Evolutionary conservation across 2,113 vertebrate genomes (phyloP).

Genomic region (Illadopsis cleaveri): DNA sequence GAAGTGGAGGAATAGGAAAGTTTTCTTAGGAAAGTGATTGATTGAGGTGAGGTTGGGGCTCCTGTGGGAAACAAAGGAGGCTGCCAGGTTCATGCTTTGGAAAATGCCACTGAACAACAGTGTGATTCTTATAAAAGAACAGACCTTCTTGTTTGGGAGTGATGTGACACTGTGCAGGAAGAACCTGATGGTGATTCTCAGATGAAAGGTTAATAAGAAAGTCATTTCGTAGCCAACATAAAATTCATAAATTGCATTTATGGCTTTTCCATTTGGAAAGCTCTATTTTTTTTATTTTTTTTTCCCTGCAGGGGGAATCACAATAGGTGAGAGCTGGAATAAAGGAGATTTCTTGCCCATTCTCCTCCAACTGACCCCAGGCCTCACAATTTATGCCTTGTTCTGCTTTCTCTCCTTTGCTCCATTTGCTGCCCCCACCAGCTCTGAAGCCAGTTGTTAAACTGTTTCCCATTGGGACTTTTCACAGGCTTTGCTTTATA

Average conservation of each 20-base stretch:
- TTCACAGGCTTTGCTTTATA: background rate
- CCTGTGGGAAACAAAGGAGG: background rate
- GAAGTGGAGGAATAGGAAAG: background rate
- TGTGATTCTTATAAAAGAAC: background rate
- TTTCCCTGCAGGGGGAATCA: background rate
- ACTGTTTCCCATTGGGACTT: background rate
- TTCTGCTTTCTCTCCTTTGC: background rate
- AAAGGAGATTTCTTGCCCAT: slow-evolving; percentile 18
- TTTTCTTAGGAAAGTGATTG: background rate
- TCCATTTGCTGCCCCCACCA: background rate
- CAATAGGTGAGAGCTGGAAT: background rate
- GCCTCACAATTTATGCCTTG: background rate
- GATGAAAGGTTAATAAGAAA: background rate
- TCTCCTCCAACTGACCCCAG: background rate
- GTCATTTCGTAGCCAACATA: background rate
- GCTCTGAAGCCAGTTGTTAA: background rate
- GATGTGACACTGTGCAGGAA: background rate
- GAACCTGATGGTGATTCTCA: background rate
- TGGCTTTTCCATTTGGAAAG: slow-evolving; percentile 3
- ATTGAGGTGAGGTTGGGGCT: background rate
- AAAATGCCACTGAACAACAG: background rate
- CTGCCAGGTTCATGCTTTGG: background rate
- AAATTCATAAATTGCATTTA: background rate
- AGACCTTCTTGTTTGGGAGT: background rate
- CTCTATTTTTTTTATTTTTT: background rate